Evolutionary conservation across 2,797 vertebrate species (phyloP).

Genomic region (Sebastes miniatus): DNA sequence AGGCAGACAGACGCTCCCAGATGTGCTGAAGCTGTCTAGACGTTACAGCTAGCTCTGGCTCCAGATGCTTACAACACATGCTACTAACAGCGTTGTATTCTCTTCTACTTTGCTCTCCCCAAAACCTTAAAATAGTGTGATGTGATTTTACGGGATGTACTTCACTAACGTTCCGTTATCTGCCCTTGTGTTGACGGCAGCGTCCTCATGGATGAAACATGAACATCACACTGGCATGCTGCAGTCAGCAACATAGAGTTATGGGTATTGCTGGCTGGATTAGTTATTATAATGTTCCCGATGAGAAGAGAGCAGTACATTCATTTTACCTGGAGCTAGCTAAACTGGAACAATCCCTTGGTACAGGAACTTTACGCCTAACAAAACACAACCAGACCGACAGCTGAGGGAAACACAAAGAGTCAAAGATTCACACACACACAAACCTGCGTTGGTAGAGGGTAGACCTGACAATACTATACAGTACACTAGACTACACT

Average conservation of each 20-base stretch:
- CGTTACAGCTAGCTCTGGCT: not conserved
- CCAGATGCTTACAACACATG: not conserved
- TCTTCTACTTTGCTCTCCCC: not conserved
- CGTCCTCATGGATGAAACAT: not conserved
- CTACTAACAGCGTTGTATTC: not conserved
- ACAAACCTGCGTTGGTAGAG: not conserved
- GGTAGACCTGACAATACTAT: not conserved
- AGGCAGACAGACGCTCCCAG: not conserved
- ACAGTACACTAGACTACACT: not conserved
- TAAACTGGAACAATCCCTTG: not conserved
- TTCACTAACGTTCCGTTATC: not conserved
- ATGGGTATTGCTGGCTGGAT: fast-evolving
- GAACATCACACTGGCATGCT: not conserved
- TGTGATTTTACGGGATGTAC: not conserved
- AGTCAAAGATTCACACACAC: no score
- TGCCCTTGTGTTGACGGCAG: not conserved
- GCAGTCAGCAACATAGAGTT: no score
- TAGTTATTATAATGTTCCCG: not conserved
- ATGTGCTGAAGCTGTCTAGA: not conserved
- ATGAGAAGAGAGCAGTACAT: not conserved
- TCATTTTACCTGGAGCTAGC: not conserved
- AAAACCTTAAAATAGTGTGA: not conserved
- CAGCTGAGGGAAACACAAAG: not conserved
- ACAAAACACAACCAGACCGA: not conserved
- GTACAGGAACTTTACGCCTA: not conserved